Evolutionary conservation across 2,888 invertebrate genomes (phyloP).

Genomic region (Sinelater perroti): DNA sequence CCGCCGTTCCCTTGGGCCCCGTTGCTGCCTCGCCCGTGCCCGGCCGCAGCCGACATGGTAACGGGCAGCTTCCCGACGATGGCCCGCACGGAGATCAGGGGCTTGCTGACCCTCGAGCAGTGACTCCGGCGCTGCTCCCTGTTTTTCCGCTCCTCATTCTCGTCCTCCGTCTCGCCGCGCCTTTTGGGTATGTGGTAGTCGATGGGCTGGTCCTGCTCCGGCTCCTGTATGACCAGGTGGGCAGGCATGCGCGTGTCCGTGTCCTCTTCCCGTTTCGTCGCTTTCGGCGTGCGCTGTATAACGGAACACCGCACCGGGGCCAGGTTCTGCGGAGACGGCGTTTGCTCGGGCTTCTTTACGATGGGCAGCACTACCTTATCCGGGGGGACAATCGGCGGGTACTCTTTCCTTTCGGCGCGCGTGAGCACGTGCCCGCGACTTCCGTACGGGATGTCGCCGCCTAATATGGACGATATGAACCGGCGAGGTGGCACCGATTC

Average conservation of each 20-base stretch:
- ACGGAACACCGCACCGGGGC: slow-evolving; percentile 76
- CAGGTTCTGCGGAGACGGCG: slow-evolving; percentile 52
- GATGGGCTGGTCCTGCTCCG: slow-evolving; percentile 86
- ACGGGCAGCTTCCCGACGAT: slow-evolving; percentile 68
- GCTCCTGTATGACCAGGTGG: slow-evolving; percentile 61
- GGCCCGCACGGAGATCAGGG: slow-evolving; percentile 66
- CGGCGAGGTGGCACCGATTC: slow-evolving; percentile 64
- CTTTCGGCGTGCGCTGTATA: slow-evolving; percentile 79
- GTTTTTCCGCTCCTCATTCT: slow-evolving; percentile 73
- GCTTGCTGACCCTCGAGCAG: slow-evolving; percentile 72
- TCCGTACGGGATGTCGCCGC: slow-evolving; percentile 84
- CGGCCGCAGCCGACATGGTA: slow-evolving; percentile 78
- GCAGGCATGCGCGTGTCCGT: slow-evolving; percentile 48
- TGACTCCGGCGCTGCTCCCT: slow-evolving; percentile 75
- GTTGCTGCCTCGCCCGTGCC: slow-evolving; percentile 76
- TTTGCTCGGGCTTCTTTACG: slow-evolving; percentile 65
- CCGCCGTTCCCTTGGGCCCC: slow-evolving; percentile 62
- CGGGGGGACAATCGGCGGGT: slow-evolving; percentile 66
- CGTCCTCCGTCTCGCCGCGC: slow-evolving; percentile 73
- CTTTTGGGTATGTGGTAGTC: slow-evolving; percentile 89
- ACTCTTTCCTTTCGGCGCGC: slow-evolving; percentile 82
- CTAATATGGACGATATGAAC: slow-evolving; percentile 82
- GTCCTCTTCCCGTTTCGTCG: slow-evolving; percentile 53
- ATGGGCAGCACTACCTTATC: slow-evolving; percentile 73
- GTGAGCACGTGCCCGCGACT: slow-evolving; percentile 81